Base-by-base conservation (phyloP, 1,140 invertebrate species). In the Aphelinus atriplicis region DNA sequence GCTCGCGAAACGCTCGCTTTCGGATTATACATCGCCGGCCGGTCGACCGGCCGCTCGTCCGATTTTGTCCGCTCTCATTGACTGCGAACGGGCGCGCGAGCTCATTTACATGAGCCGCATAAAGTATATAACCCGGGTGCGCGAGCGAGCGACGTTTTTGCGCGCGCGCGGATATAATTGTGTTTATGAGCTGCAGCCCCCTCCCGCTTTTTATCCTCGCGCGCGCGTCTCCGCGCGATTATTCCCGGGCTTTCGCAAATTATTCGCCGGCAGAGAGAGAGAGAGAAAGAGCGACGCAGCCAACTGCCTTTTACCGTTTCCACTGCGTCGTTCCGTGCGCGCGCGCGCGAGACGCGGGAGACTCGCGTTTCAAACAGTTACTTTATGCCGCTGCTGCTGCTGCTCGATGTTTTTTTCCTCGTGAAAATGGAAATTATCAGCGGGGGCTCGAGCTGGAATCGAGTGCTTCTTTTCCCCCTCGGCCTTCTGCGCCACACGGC, bases 1-100 rank as follows among this genome's bases (percentile, higher is more conserved):
- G 60, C 53, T 42, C 68, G 45, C 43, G 48, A 48, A 67, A 51
- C 61, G 47, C 9, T 46, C 56, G 66, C 45, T 64, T 55, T 50
- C 58, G 53, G 66, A 75, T 75, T 75, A 75, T 75, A 47, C 65
- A 67, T 53, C 62, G 71, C 43, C 47, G 47, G 43, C 55, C 55
- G 26, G 26, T 26, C 26, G 26, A 26, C 26, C 26, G 26, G 26
- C 7, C 55, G 56, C 45, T 53, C 9, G 47, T 46, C 56, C 56
- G 73, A 75, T 75, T 71, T 75, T 71, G 67, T 75, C 71, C 73
- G 68, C 73, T 75, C 73, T 75, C 71, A 75, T 75, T 75, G 71
- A 75, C 73, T 71, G 73, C 73, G 56, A 71, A 75, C 68, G 73
- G 71, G 48, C 62, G 64, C 67, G 62, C 10, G 61, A 66, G 67